Base-by-base conservation (phyloP, 2,797 vertebrate species). In the Petrocephalus sullivani region DNA sequence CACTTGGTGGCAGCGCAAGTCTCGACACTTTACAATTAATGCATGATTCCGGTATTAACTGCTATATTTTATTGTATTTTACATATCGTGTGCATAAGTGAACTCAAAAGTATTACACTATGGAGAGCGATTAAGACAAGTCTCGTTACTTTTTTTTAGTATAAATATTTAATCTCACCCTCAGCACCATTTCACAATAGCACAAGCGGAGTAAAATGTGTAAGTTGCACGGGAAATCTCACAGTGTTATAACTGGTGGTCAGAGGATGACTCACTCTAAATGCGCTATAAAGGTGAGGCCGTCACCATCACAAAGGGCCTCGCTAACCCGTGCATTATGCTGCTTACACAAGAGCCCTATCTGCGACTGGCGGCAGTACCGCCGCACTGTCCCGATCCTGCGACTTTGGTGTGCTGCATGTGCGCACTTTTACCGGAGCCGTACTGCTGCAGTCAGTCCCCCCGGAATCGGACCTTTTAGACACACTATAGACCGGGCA, bases 321-420 rank as follows among this genome's bases (percentile, higher is more conserved):
- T 84, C 21, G n/a, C 2, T 23, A 54, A 53, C 3, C 51, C 9
- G 21, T 51, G 51, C 4, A 21, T 54, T n/a, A 83, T 28, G 19
- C 46, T 33, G 87, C 89, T 91, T 89, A 89, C 87, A 90, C 88
- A 88, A 89, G 89, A 28, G 28, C 83, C 85, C 89, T 83, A 64
- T 89, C 89, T 90, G 89, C 2, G 87, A 91, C 90, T 89, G 89
- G 86, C 89, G 89, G 86, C 91, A 92, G 91, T 90, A 28, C 5
- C 1, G 61, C 61, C 12, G 16, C 56, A 14, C 56, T 14, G 56
- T 9, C 16, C 2, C 12, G 56, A 57, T 57, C 56, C 2, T 51
- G 5, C 49, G 7, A 7, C 7, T 51, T 51, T 19, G 9, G 56
- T 12, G 56, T 33, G 61, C 61, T 33, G 23, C 23, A 10, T 67